Conservation (phyloP, 2,888 invertebrate genomes). For the Torymus tubicola region DNA sequence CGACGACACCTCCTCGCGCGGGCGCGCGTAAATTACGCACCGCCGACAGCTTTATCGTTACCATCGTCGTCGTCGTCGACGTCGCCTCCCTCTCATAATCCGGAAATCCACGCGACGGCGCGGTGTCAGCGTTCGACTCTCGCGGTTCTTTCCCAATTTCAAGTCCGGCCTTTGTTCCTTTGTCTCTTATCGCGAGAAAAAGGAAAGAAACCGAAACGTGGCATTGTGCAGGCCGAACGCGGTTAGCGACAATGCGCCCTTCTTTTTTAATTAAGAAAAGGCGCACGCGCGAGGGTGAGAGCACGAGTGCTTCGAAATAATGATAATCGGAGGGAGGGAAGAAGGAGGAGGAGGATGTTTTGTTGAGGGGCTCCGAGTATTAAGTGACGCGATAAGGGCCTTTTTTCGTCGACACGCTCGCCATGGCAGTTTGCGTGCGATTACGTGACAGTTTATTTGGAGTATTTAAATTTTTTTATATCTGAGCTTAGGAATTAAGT, state of each 20-base stretch:
- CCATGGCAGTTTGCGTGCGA: no score
- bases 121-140: constrained; percentile 48
- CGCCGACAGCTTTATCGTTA: constrained; percentile 70
- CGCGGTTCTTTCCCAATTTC: constrained; percentile 56
- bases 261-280: constrained; percentile 54
- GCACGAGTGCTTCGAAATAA: constrained; percentile 41
- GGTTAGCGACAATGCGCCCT: constrained; percentile 44
- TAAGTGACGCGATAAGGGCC: constrained; percentile 36
- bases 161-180: constrained; percentile 54
- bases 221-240: background rate
- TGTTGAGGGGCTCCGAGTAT: constrained; percentile 20
- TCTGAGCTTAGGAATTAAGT: no score
- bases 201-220: no score
- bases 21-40: constrained; percentile 71
- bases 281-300: background rate
- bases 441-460: no score
- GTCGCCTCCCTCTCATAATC: constrained; percentile 70
- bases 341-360: constrained; percentile 27
- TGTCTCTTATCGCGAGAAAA: constrained; percentile 55
- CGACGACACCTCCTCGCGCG: background rate
- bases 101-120: constrained; percentile 72
- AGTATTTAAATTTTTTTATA: no score
- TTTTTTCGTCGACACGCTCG: no score
- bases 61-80: constrained; percentile 72
- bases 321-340: constrained; percentile 23